Percentiles rank a stretch among this genome's conserved stretches.
phyloP scores from a whole-genome alignment of 2,797 vertebrate species.

The Labroides dimidiatus region DNA sequence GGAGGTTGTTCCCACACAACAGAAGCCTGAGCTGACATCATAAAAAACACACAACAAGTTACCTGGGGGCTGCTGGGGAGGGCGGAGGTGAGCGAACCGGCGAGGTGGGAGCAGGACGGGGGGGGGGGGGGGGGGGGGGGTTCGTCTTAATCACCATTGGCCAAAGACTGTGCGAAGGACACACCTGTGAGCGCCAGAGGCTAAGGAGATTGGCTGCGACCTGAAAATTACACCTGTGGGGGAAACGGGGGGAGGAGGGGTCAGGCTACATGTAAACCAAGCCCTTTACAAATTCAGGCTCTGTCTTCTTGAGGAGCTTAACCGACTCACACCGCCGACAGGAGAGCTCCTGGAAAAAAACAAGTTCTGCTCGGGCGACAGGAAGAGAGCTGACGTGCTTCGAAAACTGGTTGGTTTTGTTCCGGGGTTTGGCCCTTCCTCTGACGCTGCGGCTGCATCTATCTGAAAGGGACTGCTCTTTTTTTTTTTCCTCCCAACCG shows the following conservation, averaged over 20 bases:
- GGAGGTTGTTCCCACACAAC: slow-evolving; percentile 76
- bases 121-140: slow-evolving; percentile 17
- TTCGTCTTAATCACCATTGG: slow-evolving; percentile 73
- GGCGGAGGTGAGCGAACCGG: slow-evolving; percentile 67
- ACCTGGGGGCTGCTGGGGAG: slow-evolving; percentile 76
- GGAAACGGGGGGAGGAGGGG: slow-evolving; percentile 65
- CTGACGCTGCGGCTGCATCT: slow-evolving; percentile 62
- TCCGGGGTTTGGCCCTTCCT: slow-evolving; percentile 61
- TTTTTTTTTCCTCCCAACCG: slow-evolving; percentile 46
- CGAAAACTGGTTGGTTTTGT: slow-evolving; percentile 67
- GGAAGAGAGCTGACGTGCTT: slow-evolving; percentile 59
- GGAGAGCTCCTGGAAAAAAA: slow-evolving; percentile 74
- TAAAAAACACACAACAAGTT: slow-evolving; percentile 82
- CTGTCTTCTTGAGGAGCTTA: slow-evolving; percentile 91
- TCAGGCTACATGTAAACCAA: slow-evolving; percentile 89
- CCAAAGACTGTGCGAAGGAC: slow-evolving; percentile 69
- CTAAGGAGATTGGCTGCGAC: slow-evolving; percentile 85
- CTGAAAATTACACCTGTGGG: slow-evolving; percentile 89
- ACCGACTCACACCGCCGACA: slow-evolving; percentile 75
- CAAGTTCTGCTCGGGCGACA: slow-evolving; percentile 48
- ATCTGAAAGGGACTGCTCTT: slow-evolving; percentile 71
- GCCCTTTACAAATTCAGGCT: slow-evolving; percentile 90
- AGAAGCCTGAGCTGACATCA: slow-evolving; percentile 85
- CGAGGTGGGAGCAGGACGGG: slow-evolving; percentile 66
- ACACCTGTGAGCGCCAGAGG: slow-evolving; percentile 84